Base-by-base conservation (phyloP, 2,797 vertebrate genomes). In the Hippocampus kuda region DNA sequence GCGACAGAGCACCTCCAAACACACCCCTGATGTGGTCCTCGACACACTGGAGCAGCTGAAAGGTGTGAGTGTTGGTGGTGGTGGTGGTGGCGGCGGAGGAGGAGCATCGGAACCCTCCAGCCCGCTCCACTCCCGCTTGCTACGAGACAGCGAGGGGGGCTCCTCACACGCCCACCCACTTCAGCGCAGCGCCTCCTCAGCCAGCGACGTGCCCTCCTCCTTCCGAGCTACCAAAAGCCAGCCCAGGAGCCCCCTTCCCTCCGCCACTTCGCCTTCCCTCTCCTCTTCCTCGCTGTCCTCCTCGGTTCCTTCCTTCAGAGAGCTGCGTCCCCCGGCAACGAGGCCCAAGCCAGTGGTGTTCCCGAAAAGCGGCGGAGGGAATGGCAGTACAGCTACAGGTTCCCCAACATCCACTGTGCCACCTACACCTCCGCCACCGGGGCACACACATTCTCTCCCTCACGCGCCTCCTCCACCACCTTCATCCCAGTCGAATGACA, bases 21-120 rank as follows among this genome's bases (percentile, higher is more conserved):
- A 95, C 77, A 70, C 97, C 0, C 97, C 97, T 0, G 97, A 99
- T 0, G 94, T 99, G 61, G 97, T 99, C 53, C 93, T 99, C 13
- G 97, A 99, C 89, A 99, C 97, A 2, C 87, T 99, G 89, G 97
- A 99, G 88, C 95, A 96, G 69, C 88, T 98, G 76, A 98, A 98
- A 83, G 92, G 92, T 0, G 90, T 92, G 42, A 88, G 93, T 0
- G 89, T 27, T 27, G 27, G 90, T 22, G 30, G 4, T 5, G 34
- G 34, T 8, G 34, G 34, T 6, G 34, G 34, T 0, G 34, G 34
- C 0, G 75, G 83, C 0, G 67, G 82, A 2, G 93, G 92, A 0
- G 94, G 2, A 78, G 91, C 82, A 0, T 98, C 96, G 0, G 97
- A 99, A 81, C 97, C 97, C 46, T 99, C 95, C 83, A 99, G 97